These are phyloP conservation scores for Nesoenas mayeri DNA, from an alignment of 2,113 vertebrate genomes.

Conservation along the genomic window DNA sequence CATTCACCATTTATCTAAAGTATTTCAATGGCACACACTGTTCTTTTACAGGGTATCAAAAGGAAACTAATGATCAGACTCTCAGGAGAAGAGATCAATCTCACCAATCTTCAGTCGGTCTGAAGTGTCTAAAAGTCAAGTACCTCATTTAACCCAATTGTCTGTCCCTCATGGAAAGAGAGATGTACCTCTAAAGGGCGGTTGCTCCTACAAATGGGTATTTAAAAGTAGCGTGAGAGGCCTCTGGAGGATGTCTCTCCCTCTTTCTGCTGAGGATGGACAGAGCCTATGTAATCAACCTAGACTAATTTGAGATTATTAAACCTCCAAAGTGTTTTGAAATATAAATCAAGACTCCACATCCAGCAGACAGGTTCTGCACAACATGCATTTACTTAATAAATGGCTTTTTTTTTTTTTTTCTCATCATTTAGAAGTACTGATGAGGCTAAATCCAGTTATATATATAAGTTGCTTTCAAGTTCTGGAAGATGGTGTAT, in stretches of 20 bases:
- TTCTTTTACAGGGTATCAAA: background rate
- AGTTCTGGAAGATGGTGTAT: background rate
- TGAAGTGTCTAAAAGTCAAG: background rate
- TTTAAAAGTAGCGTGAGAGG: background rate
- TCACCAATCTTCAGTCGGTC: background rate
- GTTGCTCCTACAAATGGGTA: background rate
- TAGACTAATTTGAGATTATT: conserved; percentile 7
- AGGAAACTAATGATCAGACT: background rate
- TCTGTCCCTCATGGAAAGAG: background rate
- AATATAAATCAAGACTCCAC: conserved; percentile 51
- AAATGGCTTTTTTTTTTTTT: background rate
- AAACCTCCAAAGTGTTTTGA: conserved; percentile 30
- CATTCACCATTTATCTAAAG: background rate
- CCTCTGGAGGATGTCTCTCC: background rate
- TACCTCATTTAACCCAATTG: background rate
- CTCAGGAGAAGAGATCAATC: background rate
- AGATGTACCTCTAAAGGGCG: background rate
- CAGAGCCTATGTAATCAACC: background rate
- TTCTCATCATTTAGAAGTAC: background rate
- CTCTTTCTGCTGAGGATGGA: background rate
- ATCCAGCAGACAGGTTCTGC: background rate
- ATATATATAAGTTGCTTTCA: background rate
- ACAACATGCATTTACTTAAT: conserved; percentile 12
- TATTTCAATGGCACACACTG: background rate
- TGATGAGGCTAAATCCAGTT: conserved; percentile 40